These are phyloP conservation scores for Streptopelia turtur DNA, from an alignment of 2,797 vertebrate genomes.

Conservation along the genomic window DNA sequence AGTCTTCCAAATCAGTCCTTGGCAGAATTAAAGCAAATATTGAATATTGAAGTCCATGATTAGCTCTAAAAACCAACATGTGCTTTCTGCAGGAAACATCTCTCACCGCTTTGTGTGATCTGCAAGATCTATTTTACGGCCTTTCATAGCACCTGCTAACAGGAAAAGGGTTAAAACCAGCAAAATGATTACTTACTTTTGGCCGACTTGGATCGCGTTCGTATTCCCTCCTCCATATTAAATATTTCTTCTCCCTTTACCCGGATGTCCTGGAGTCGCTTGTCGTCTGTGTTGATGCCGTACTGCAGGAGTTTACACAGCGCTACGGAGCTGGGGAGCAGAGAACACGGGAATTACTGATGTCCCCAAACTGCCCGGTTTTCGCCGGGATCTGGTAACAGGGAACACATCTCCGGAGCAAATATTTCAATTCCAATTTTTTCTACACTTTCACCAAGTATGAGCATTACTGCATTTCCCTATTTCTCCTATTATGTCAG, in stretches of 20 bases:
- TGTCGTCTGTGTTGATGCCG: slow-evolving; percentile 95
- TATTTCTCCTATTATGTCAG: not conserved
- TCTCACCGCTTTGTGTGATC: not conserved
- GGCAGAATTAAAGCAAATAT: not conserved
- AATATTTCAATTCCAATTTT: not conserved
- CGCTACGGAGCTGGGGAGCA: slow-evolving; percentile 88
- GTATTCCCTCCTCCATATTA: slow-evolving; percentile 90
- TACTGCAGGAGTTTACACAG: slow-evolving; percentile 96
- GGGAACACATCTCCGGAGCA: not conserved
- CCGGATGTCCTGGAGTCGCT: slow-evolving; percentile 94
- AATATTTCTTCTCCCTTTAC: slow-evolving; percentile 98
- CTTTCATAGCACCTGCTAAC: not conserved
- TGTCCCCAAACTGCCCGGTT: not conserved
- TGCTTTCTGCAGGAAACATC: not conserved
- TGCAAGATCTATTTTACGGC: not conserved
- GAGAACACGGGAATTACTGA: not conserved
- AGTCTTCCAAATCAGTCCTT: not conserved
- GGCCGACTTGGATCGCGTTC: slow-evolving; percentile 93
- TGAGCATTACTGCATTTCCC: not conserved
- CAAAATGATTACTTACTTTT: slow-evolving; percentile 84
- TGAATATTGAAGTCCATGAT: not conserved
- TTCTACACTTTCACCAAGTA: not conserved
- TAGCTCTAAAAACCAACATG: not conserved
- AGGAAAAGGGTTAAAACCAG: not conserved
- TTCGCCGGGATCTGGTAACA: not conserved